Evolutionary conservation across 2,113 vertebrate genomes (phyloP).

Genomic region (Prinia subflava): DNA sequence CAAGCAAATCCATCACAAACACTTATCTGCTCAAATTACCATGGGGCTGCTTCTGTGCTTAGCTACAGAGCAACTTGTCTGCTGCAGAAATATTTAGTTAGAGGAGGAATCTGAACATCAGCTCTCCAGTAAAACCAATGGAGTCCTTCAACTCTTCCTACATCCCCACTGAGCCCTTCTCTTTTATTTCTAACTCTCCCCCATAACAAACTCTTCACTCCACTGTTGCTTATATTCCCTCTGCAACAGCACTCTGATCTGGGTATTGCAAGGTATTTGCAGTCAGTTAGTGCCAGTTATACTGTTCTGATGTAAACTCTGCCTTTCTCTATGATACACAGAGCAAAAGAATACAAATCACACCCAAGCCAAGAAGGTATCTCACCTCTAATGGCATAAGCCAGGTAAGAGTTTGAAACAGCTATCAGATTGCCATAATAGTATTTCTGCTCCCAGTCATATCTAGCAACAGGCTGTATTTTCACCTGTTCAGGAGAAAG

Average conservation of each 20-base stretch:
- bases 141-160: neutral
- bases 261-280: neutral
- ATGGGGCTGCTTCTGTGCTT: neutral
- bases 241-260: neutral
- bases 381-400: slow-evolving; percentile 95
- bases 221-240: neutral
- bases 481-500: slow-evolving; percentile 84
- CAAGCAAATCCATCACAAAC: neutral
- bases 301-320: neutral
- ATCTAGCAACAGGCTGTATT: slow-evolving; percentile 96
- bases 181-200: neutral
- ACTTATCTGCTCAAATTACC: neutral
- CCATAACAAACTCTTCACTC: neutral
- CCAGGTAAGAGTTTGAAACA: slow-evolving; percentile 94
- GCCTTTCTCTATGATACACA: neutral
- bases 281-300: neutral
- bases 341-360: neutral
- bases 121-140: neutral
- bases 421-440: slow-evolving; percentile 96
- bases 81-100: neutral
- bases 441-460: slow-evolving; percentile 99
- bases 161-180: neutral
- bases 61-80: neutral
- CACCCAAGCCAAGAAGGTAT: neutral
- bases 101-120: neutral